Conservation (phyloP, 1,140 invertebrate genomes). For the Leptopilina clavipes region DNA sequence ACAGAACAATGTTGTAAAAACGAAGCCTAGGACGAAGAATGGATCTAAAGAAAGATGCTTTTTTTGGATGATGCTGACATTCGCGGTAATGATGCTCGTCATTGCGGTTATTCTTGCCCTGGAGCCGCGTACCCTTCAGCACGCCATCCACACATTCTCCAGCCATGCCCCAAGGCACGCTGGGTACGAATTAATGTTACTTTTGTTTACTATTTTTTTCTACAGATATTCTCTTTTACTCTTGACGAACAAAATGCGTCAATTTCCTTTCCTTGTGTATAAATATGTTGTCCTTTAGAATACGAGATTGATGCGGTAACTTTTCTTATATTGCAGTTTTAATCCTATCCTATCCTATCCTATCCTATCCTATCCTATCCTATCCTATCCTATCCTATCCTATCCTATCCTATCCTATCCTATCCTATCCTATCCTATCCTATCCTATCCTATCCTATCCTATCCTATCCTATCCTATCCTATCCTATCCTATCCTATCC, state of each 20-base stretch:
- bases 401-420: too few relatives aligned
- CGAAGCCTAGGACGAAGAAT: conserved; percentile 64
- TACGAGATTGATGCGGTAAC: too few relatives aligned
- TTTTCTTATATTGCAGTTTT: too few relatives aligned
- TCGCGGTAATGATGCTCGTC: conserved; percentile 65
- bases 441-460: too few relatives aligned
- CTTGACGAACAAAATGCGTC: neutral
- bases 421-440: too few relatives aligned
- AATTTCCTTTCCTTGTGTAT: too few relatives aligned
- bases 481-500: too few relatives aligned
- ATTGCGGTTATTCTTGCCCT: conserved; percentile 69
- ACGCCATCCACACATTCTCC: conserved; percentile 65
- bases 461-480: too few relatives aligned
- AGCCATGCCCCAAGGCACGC: conserved; percentile 69
- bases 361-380: too few relatives aligned
- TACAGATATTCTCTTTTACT: neutral
- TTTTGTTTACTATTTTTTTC: conserved; percentile 54
- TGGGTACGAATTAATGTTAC: conserved; percentile 68
- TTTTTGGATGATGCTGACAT: conserved; percentile 66
- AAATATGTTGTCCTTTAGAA: too few relatives aligned
- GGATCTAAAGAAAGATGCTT: conserved; percentile 62
- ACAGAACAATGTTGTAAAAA: conserved; percentile 62
- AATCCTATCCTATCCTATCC: too few relatives aligned
- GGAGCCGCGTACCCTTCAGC: conserved; percentile 67
- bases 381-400: too few relatives aligned